Base-by-base conservation (phyloP, 2,113 vertebrate genomes). In the Erythrolamprus reginae region DNA sequence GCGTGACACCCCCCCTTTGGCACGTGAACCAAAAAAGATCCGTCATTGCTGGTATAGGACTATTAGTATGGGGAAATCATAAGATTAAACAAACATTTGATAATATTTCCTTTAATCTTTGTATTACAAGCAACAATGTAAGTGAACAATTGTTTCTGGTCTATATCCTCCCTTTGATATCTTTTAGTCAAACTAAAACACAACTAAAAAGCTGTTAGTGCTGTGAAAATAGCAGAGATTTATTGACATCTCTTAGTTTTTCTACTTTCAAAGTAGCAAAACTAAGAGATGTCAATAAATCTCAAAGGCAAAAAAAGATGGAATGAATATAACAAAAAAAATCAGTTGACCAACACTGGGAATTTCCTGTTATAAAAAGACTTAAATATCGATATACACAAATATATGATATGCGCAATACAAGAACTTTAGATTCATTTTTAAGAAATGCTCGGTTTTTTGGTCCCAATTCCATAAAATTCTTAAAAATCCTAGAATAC, bases 331-430 rank as follows among this genome's bases (percentile, higher is more conserved):
- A 89, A 42, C 53, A 38, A n/a, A 24, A 24, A 15, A 86, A 82
- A 87, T 52, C 50, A 70, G 28, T 84, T 92, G 82, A 87, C n/a
- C 24, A 56, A 47, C 19, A 24, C 24, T 61, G 51, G 90, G 33
- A 92, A 89, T 89, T 82, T 89, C 86, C 56, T 89, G 51, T 87
- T 61, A 58, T 82, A 42, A 86, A 89, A 70, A 86, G 24, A 15
- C 53, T 89, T 86, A 89, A 82, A 82, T 82, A 82, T 28, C 86
- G 42, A 82, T 24, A 17, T 48, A 42, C 86, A 86, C 21, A n/a
- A 58, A 56, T 28, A 42, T 77, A 77, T 77, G 42, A 65, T n/a
- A 84, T 65, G 26, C 23, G 87, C 53, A 47, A 24, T 61, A 28
- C 17, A 42, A 77, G n/a, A 33, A 77, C 17, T 77, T 77, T 21